Evolutionary conservation across 1,140 invertebrate species (phyloP).

Genomic region (Drosophila setifemur): DNA sequence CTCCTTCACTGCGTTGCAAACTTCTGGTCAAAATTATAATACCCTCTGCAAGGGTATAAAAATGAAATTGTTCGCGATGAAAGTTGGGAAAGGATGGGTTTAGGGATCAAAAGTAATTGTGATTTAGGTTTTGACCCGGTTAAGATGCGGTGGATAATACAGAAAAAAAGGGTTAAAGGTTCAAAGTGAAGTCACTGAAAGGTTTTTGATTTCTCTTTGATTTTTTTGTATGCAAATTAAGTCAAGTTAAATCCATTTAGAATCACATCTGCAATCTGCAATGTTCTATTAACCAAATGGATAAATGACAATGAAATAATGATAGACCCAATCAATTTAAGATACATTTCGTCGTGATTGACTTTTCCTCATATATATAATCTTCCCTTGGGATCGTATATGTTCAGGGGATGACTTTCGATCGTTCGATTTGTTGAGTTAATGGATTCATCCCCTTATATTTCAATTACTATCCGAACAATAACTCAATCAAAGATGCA

Average conservation of each 20-base stretch:
- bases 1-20: no score
- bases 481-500: slow-evolving; percentile 22
- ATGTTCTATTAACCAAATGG: neutral
- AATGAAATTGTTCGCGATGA: slow-evolving; percentile 4
- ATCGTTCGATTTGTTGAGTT: slow-evolving; percentile 24
- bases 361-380: neutral
- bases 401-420: slow-evolving; percentile 22
- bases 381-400: neutral
- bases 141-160: neutral
- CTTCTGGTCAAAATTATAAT: no score
- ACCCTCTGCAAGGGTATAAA: neutral
- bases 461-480: slow-evolving; percentile 31
- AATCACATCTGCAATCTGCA: no score
- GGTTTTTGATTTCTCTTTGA: no score
- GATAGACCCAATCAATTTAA: neutral
- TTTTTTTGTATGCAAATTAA: no score
- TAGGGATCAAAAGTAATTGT: slow-evolving; percentile 17
- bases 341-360: neutral
- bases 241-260: no score
- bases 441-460: slow-evolving; percentile 11
- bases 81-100: neutral
- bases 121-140: slow-evolving; percentile 3
- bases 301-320: neutral
- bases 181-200: neutral
- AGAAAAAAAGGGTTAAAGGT: neutral